Conservation (phyloP, 2,888 invertebrate genomes). For the Patella depressa region DNA sequence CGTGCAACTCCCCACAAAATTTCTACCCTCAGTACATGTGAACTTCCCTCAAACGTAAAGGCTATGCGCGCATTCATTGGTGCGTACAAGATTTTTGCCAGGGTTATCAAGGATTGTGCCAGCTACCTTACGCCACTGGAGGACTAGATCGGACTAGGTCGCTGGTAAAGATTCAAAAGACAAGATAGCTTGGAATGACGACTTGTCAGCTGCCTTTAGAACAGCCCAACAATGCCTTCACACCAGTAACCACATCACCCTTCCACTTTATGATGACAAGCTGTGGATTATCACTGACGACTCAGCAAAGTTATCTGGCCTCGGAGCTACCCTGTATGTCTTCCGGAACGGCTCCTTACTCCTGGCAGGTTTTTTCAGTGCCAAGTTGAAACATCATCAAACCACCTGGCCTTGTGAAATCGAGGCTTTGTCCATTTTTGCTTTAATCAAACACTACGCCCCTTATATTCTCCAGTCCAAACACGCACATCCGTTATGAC, state of each 20-base stretch:
- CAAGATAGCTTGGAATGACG: background rate
- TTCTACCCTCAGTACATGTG: background rate
- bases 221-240: background rate
- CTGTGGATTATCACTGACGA: background rate
- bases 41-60: background rate
- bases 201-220: background rate
- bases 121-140: background rate
- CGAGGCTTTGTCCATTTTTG: slow-evolving; percentile 25
- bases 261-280: background rate
- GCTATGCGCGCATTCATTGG: background rate
- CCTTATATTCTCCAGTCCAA: slow-evolving; percentile 44
- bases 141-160: background rate
- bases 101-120: background rate
- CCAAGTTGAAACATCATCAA: slow-evolving; percentile 11
- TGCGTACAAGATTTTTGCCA: no score
- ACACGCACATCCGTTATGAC: slow-evolving; percentile 38
- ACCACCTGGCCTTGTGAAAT: slow-evolving; percentile 19
- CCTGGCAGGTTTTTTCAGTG: slow-evolving; percentile 9
- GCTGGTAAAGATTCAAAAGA: background rate
- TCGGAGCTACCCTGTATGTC: background rate
- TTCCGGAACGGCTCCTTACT: background rate
- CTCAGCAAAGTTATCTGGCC: background rate
- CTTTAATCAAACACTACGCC: slow-evolving; percentile 43
- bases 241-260: background rate
- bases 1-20: no score